A percentile compares a stretch with the other conserved stretches of the same genome.
phyloP scores from a whole-genome alignment of 2,797 vertebrate genomes.

The Lacerta agilis region DNA sequence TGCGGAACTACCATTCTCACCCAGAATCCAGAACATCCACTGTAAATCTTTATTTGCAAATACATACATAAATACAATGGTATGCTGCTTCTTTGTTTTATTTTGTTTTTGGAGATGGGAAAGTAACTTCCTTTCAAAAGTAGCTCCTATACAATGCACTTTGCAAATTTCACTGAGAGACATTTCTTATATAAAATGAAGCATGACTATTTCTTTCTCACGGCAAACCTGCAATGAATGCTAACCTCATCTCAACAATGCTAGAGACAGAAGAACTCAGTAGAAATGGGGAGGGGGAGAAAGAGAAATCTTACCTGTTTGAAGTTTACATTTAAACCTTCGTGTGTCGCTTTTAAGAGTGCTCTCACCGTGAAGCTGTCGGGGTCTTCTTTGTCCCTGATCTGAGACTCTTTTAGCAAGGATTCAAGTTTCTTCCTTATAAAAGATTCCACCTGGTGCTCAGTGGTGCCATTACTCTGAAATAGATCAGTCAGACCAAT shows the following conservation, averaged over 20 bases:
- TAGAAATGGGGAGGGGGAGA: rapidly evolving
- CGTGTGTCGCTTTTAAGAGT: conserved; percentile 91
- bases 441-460: conserved; percentile 94
- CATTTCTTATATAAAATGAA: not conserved
- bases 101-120: too few species aligned
- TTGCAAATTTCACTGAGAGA: not conserved
- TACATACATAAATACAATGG: not conserved
- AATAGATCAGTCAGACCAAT: conserved; percentile 59
- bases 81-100: not conserved
- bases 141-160: not conserved
- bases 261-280: rapidly evolving
- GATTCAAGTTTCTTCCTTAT: conserved; percentile 97
- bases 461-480: conserved; percentile 88
- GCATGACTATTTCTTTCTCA: not conserved
- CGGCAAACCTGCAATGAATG: rapidly evolving
- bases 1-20: not conserved
- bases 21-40: not conserved
- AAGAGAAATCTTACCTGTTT: conserved; percentile 83
- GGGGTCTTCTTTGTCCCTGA: conserved; percentile 94
- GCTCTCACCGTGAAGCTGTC: conserved; percentile 98
- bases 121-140: not conserved
- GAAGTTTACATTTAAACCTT: conserved; percentile 91
- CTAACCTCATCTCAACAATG: not conserved
- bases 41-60: not conserved
- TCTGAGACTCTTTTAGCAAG: conserved; percentile 93